A percentile compares a stretch with the other conserved stretches of the same genome.
Conservation (phyloP, 2,797 vertebrate species). For the Urosaurus nigricauda region DNA sequence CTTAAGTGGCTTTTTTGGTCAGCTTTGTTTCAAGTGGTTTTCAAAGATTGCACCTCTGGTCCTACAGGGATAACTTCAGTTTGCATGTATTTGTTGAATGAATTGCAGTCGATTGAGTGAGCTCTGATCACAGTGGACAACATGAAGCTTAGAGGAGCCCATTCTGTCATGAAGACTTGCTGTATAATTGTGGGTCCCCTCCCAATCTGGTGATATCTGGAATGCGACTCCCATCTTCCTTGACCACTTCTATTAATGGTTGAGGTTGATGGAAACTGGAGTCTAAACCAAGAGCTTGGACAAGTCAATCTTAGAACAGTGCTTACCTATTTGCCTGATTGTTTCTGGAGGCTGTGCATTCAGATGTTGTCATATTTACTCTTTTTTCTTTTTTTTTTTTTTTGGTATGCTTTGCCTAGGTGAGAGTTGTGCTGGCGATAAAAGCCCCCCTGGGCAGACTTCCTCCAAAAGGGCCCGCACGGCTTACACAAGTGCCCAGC, state of each 20-base stretch:
- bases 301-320: background rate
- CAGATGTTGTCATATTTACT: slow-evolving; percentile 59
- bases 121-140: background rate
- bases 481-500: slow-evolving; percentile 97
- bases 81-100: background rate
- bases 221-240: too few relatives aligned
- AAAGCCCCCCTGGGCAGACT: slow-evolving; percentile 93
- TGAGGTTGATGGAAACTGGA: background rate
- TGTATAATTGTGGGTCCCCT: too few relatives aligned
- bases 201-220: background rate
- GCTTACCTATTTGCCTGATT: background rate
- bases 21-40: background rate
- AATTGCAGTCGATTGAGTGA: background rate
- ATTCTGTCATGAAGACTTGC: background rate
- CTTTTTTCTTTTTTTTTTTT: slow-evolving; percentile 61
- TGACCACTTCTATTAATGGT: background rate
- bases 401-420: slow-evolving; percentile 86
- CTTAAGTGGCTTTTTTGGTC: background rate
- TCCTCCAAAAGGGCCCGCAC: slow-evolving; percentile 96
- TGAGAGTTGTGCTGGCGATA: slow-evolving; percentile 96
- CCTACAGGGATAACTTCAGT: fast-evolving
- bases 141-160: background rate
- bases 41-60: background rate
- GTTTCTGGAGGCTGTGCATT: slow-evolving; percentile 15
- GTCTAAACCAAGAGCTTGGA: background rate